phyloP scores from a whole-genome alignment of 2,888 invertebrate genomes.

The Polyommatus icarus region DNA sequence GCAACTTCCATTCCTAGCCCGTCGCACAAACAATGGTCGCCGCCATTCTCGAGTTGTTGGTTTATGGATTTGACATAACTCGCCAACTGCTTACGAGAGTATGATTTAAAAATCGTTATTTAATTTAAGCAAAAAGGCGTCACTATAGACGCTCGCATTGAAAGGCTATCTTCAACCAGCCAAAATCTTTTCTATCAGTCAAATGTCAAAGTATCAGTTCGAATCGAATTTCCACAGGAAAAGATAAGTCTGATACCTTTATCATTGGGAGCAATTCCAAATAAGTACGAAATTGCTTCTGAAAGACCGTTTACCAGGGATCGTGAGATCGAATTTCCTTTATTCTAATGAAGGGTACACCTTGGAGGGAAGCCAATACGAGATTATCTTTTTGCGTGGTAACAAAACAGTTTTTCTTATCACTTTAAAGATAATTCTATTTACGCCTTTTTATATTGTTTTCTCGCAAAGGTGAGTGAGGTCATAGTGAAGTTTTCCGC shows the following conservation, averaged over 20 bases:
- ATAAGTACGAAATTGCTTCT: constrained; percentile 30
- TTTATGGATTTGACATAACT: too few species aligned
- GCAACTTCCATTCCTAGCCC: too few species aligned
- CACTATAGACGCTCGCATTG: too few species aligned
- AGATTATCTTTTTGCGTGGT: constrained; percentile 22
- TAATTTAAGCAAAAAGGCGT: too few species aligned
- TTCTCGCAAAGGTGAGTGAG: too few species aligned
- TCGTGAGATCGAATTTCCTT: constrained; percentile 35
- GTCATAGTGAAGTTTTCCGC: too few species aligned
- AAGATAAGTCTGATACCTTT: constrained; percentile 4
- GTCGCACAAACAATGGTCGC: too few species aligned
- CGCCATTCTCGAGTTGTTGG: too few species aligned
- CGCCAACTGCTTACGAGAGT: too few species aligned
- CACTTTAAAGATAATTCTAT: background rate
- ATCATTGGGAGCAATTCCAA: constrained; percentile 23
- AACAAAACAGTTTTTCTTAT: constrained; percentile 7
- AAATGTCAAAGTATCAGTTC: background rate
- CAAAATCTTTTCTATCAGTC: background rate
- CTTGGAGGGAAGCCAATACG: constrained; percentile 47
- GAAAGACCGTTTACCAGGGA: constrained; percentile 17
- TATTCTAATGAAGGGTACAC: constrained; percentile 45
- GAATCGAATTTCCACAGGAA: background rate
- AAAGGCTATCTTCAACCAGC: too few species aligned
- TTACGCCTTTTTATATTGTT: too few species aligned
- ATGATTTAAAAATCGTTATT: too few species aligned